Percentiles rank a stretch among this genome's conserved stretches.
phyloP scores from a whole-genome alignment of 2,113 vertebrate species.

The Tinamus guttatus region DNA sequence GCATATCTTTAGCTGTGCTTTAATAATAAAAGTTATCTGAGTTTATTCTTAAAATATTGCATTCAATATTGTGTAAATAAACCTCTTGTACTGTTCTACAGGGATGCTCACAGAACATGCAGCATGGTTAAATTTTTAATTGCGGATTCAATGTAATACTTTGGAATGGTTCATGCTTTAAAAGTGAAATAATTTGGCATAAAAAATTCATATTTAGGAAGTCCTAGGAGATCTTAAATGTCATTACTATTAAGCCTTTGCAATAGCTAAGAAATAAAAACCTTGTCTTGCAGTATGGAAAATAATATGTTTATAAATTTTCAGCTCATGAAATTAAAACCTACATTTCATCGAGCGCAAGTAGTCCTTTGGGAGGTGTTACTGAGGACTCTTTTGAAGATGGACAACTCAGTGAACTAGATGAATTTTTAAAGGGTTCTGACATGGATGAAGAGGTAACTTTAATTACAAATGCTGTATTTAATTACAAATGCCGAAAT shows the following conservation, averaged over 20 bases:
- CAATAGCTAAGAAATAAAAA: conserved; percentile 1
- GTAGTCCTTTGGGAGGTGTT: conserved; percentile 43
- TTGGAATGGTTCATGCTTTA: neutral
- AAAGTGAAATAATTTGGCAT: conserved; percentile 14
- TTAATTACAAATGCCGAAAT: neutral
- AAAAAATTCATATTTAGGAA: neutral
- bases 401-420: conserved; percentile 13
- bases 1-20: neutral
- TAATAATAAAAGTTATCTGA: neutral
- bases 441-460: conserved; percentile 66
- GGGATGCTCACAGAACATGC: neutral
- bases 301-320: conserved; percentile 44
- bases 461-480: neutral
- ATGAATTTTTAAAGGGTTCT: conserved; percentile 39
- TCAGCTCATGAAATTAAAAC: conserved; percentile 58
- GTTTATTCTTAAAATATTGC: neutral
- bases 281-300: conserved; percentile 3
- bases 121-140: conserved; percentile 6
- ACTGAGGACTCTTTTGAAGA: conserved; percentile 29
- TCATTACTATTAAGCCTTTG: conserved; percentile 26
- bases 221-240: conserved; percentile 20
- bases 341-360: conserved; percentile 20
- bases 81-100: neutral
- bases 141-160: neutral
- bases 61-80: neutral